Base-by-base conservation (phyloP, 30 jellyfish, hydroid and myxozoan genomes). In the Morbakka virulenta region DNA sequence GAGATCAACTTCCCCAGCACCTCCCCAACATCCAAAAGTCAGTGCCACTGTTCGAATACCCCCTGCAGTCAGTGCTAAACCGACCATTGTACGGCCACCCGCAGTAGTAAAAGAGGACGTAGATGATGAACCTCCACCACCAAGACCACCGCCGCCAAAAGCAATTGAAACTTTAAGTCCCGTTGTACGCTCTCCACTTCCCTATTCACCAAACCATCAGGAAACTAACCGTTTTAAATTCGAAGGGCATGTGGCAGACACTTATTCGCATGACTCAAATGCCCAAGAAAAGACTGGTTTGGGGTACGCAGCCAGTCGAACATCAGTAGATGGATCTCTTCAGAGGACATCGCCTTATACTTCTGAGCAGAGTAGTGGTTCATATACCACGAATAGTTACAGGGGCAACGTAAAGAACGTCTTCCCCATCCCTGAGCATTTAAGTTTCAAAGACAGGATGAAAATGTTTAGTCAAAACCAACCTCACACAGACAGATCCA, bases 111-210 rank as follows among this genome's bases (percentile, higher is more conserved):
- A 11, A 24, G 82, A 20, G 9, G 80, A 68, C 31, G 82, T 69
- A 22, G 95, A 81, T 27, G 98, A 91, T 28, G 99, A 86, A 12
- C 88, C 82, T 51, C 95, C 99, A 27, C 99, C 99, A 32, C 99
- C 99, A 14, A 67, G 99, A n/a, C 98, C 98, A 6, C 99, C 99
- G 4, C 99, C 99, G 0, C 99, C 99, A n/a, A 82, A 28, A 41
- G 61, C 32, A 14, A 25, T 72, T 4, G 22, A 74, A 21, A 6
- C 94, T n/a, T 26, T 64, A 26, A 74, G 72, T 24, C 64, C 61
- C 17, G 32, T 80, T 2, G 76, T 88, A 21, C 76, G 67, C 17
- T 4, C 91, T 28, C 61, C 84, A 1, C 72, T 6, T 30, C 28
- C 28, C 3, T 6, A 76, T 9, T 69, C 25, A 20, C 28, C 78